Conservation (phyloP, 2,888 invertebrate species). For the Drosophila trichaetosa region DNA sequence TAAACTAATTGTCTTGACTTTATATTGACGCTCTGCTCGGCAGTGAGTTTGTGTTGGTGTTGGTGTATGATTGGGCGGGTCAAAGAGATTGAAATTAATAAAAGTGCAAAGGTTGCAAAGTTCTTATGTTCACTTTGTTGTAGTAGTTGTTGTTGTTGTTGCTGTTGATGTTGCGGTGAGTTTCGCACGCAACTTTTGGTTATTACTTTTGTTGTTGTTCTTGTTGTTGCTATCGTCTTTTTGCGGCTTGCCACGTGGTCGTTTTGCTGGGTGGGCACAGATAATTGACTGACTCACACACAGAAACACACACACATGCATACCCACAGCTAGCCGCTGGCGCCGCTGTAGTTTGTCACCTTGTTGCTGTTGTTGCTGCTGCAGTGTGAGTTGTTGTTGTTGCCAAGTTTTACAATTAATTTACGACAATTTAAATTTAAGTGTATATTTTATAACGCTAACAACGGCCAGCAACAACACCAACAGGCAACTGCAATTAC, state of each 20-base stretch:
- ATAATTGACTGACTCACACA: slow-evolving; percentile 52
- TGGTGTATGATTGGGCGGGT: slow-evolving; percentile 28
- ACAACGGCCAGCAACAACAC: slow-evolving; percentile 13
- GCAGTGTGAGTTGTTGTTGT: slow-evolving; percentile 12
- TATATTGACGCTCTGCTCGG: slow-evolving; percentile 8
- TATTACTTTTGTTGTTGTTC: slow-evolving; percentile 31
- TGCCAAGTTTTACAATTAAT: slow-evolving; percentile 63
- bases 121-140: slow-evolving; percentile 48
- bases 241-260: slow-evolving; percentile 60
- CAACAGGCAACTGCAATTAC: slow-evolving; percentile 42
- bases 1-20: slow-evolving; percentile 45
- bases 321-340: background rate
- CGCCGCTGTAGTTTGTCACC: slow-evolving; percentile 10
- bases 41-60: slow-evolving; percentile 6
- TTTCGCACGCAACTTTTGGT: slow-evolving; percentile 54
- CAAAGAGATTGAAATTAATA: slow-evolving; percentile 65
- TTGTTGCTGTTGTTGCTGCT: slow-evolving; percentile 11
- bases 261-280: slow-evolving; percentile 48
- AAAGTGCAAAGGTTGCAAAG: slow-evolving; percentile 76
- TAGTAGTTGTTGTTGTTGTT: slow-evolving; percentile 5
- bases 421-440: slow-evolving; percentile 70
- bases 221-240: slow-evolving; percentile 27
- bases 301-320: slow-evolving; percentile 15
- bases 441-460: slow-evolving; percentile 62
- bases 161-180: slow-evolving; percentile 26